Percentiles rank a stretch among this genome's conserved stretches.
Evolutionary conservation across 2,113 vertebrate genomes (phyloP).

Genomic region (Delphinapterus leucas): DNA sequence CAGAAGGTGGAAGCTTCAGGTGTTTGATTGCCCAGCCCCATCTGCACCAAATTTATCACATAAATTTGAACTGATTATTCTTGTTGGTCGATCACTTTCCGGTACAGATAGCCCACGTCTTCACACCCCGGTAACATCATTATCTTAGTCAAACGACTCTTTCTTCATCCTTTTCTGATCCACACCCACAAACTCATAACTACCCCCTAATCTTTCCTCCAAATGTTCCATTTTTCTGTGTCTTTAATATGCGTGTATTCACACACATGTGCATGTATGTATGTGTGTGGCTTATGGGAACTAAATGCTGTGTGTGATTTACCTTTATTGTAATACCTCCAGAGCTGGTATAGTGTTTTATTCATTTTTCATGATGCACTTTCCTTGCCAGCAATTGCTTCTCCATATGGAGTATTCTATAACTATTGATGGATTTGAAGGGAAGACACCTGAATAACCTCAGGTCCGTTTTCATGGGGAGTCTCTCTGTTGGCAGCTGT

Average conservation of each 20-base stretch:
- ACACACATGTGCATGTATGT: rapidly evolving
- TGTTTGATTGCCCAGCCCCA: background rate
- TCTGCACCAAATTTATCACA: background rate
- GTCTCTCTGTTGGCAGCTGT: background rate
- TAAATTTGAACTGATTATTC: background rate
- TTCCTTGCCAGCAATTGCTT: background rate
- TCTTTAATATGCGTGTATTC: background rate
- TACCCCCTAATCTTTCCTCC: background rate
- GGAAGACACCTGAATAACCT: background rate
- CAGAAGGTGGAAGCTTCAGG: background rate
- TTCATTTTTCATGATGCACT: background rate
- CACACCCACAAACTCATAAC: background rate
- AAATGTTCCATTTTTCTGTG: background rate
- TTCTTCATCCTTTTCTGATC: background rate
- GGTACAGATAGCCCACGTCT: background rate
- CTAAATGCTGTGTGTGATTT: background rate
- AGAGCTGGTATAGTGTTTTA: background rate
- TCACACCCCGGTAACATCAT: background rate
- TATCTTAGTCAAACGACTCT: background rate
- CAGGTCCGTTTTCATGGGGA: background rate
- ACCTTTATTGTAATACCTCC: background rate
- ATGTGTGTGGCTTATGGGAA: background rate
- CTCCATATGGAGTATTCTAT: background rate
- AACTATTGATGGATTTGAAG: background rate
- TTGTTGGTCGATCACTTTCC: background rate